Conservation (phyloP, 2,113 vertebrate genomes). For the Dermatemys mawii region DNA sequence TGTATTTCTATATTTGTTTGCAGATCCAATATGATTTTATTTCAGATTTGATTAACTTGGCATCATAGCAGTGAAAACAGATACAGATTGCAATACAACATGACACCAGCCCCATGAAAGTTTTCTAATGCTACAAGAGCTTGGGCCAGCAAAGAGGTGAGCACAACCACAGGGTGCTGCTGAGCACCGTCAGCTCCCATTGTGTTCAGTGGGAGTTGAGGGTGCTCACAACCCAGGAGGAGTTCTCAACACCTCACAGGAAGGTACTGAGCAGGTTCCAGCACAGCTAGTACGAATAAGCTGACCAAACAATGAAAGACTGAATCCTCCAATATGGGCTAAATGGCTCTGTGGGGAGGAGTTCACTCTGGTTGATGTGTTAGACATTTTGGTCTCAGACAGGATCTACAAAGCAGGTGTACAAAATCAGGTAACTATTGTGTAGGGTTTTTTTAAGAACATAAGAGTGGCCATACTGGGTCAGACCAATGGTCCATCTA, state of each 20-base stretch:
- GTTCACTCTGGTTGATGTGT: background rate
- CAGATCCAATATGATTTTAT: background rate
- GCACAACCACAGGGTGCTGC: background rate
- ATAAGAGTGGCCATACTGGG: no score
- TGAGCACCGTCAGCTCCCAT: background rate
- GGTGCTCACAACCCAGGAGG: background rate
- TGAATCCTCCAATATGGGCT: background rate
- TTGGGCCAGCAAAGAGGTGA: background rate
- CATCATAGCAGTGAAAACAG: background rate
- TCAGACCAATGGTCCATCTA: no score
- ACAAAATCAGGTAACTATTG: background rate
- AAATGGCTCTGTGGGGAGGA: background rate
- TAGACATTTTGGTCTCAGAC: background rate
- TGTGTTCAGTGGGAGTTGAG: background rate
- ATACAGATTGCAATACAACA: background rate
- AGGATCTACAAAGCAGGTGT: background rate
- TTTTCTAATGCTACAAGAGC: background rate
- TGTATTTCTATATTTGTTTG: background rate
- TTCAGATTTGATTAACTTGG: background rate
- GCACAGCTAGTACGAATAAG: background rate
- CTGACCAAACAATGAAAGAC: background rate
- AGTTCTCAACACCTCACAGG: background rate
- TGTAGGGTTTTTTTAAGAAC: background rate
- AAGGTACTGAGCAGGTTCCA: background rate
- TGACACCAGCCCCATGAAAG: background rate